These are phyloP conservation scores for Sphenopsis melanotis DNA, from an alignment of 2,797 vertebrate genomes.

Conservation along the genomic window DNA sequence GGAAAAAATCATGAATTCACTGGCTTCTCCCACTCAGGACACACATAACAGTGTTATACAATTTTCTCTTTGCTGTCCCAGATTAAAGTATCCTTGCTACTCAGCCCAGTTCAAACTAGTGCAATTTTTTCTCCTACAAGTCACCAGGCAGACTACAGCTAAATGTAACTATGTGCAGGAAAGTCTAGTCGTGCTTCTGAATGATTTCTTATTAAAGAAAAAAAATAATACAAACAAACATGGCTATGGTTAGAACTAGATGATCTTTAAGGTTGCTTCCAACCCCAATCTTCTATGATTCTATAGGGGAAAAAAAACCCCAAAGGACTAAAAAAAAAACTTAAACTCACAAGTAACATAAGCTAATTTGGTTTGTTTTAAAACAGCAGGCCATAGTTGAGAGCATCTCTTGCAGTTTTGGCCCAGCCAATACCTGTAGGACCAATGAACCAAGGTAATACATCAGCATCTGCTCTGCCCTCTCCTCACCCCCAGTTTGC, in stretches of 20 bases:
- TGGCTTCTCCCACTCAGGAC: constrained; percentile 23
- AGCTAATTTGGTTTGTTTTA: background rate
- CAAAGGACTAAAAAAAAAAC: background rate
- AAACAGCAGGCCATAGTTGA: background rate
- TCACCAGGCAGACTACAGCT: background rate
- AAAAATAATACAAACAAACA: background rate
- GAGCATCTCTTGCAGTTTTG: background rate
- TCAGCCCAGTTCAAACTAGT: constrained; percentile 3
- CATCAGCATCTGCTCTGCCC: background rate
- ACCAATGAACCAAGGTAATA: background rate
- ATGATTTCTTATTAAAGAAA: background rate
- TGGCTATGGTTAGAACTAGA: background rate
- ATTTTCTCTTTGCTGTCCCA: constrained; percentile 26
- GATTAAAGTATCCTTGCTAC: background rate
- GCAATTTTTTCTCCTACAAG: background rate
- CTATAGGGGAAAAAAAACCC: rapidly evolving
- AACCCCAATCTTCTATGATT: background rate
- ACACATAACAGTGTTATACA: constrained; percentile 50
- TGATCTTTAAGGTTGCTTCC: background rate
- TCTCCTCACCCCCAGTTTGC: background rate
- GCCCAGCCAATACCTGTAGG: background rate
- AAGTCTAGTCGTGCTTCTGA: background rate
- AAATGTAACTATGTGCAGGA: background rate
- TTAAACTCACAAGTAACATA: background rate
- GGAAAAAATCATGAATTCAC: constrained; percentile 48